Percentiles rank a stretch among this genome's conserved stretches.
phyloP scores from a whole-genome alignment of 2,113 vertebrate species.

The Heterocephalus glaber region DNA sequence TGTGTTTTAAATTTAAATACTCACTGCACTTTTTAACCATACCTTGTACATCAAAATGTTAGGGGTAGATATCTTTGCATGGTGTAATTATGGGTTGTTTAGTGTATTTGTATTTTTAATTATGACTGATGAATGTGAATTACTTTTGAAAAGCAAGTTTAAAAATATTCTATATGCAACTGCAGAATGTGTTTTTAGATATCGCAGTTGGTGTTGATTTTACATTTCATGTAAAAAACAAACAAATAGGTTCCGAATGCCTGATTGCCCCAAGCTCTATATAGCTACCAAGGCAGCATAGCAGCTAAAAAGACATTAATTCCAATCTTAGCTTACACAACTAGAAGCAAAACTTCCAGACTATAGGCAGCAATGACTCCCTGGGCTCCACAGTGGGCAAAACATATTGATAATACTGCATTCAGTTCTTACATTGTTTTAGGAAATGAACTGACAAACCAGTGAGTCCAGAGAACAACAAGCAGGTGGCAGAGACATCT shows the following conservation, averaged over 20 bases:
- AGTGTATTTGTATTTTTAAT: slow-evolving; percentile 24
- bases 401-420: neutral
- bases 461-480: slow-evolving; percentile 31
- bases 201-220: neutral
- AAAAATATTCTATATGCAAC: slow-evolving; percentile 48
- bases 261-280: neutral
- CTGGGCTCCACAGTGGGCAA: neutral
- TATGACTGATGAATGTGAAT: slow-evolving; percentile 15
- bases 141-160: slow-evolving; percentile 29
- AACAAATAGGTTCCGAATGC: neutral
- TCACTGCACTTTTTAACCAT: neutral
- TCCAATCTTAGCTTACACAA: slow-evolving; percentile 23
- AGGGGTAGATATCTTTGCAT: neutral
- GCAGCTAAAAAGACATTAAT: neutral
- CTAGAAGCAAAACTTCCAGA: slow-evolving; percentile 34
- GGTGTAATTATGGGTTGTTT: neutral
- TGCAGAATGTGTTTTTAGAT: neutral
- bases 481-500: slow-evolving; percentile 56
- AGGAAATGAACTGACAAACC: slow-evolving; percentile 44
- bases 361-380: neutral
- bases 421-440: neutral
- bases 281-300: neutral
- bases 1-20: neutral
- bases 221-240: slow-evolving; percentile 11
- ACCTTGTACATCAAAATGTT: neutral